Base-by-base conservation (phyloP, 2,113 vertebrate species). In the Coptodon bakossiorum region DNA sequence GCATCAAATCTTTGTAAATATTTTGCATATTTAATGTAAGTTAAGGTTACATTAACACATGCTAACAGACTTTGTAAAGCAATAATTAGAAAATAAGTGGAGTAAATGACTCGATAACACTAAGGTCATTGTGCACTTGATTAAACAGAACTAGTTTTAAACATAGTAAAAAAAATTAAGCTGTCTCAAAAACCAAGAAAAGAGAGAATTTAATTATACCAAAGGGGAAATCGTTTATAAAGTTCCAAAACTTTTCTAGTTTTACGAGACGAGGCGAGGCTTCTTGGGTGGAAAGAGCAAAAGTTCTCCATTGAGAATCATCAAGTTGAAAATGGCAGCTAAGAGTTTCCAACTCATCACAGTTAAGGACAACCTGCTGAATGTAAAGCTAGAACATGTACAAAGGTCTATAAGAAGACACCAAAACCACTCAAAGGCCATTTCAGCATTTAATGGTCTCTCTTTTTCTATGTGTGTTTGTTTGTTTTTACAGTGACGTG, bases 51-150 rank as follows among this genome's bases (percentile, higher is more conserved):
- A n/a, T n/a, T 43, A 22, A 36, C 59, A 40, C 36, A 13, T 71
- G 36, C 61, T 43, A 36, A 36, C 31, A 66, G 66, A n/a, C 63
- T 68, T 71, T 71, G 36, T 71, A 9, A 43, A 71, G 66, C 5
- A 24, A 16, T 24, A 40, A n/a, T n/a, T n/a, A n/a, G n/a, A n/a
- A n/a, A n/a, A n/a, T n/a, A n/a, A n/a, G n/a, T n/a, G n/a, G n/a
- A n/a, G n/a, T n/a, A 71, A 71, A 9, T 71, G 0, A 43, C 13
- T 0, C 14, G 43, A 40, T 2, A 71, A 24, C n/a, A 24, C 66
- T 40, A 66, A 12, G 12, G 7, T 45, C 38, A 73, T 45, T 1
- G 19, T 45, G 38, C 22, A 71, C 38, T 73, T 27, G 61, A 36
- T 66, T 7, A 38, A 66, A 7, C 0, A 12, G 17, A 66, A 66